phyloP scores from a whole-genome alignment of 2,888 invertebrate species.

The Phragmatobia fuliginosa region DNA sequence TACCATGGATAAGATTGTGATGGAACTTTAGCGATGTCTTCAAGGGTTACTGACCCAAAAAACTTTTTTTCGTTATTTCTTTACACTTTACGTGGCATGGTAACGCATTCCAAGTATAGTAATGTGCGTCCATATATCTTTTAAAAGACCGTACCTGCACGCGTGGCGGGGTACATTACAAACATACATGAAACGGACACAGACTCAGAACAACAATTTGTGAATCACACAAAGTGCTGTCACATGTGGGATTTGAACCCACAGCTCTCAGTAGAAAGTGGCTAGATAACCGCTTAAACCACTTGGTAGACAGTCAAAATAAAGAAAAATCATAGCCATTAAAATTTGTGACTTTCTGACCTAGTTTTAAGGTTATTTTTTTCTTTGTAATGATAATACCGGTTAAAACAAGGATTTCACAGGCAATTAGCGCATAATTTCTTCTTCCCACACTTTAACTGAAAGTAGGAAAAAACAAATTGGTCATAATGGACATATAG shows the following conservation, averaged over 20 bases:
- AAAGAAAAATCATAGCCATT: background rate
- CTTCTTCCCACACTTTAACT: background rate
- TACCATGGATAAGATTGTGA: background rate
- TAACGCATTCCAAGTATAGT: too few species aligned
- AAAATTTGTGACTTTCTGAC: background rate
- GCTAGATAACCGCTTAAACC: too few species aligned
- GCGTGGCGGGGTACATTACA: too few species aligned
- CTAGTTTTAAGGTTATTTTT: background rate
- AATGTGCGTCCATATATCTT: too few species aligned
- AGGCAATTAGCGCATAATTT: conserved; percentile 2
- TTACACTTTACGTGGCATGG: background rate
- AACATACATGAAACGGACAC: too few species aligned
- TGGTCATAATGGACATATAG: background rate
- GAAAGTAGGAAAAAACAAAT: conserved; percentile 9
- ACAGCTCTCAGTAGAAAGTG: too few species aligned
- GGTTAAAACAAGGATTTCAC: background rate
- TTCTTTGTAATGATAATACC: background rate
- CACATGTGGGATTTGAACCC: too few species aligned
- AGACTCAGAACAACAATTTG: too few species aligned
- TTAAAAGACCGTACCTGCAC: too few species aligned
- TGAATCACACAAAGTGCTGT: too few species aligned
- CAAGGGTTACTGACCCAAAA: background rate
- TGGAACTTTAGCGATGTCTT: too few species aligned
- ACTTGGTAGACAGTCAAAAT: background rate
- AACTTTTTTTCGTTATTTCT: background rate